Evolutionary conservation across 30 jellyfish, hydroid and myxozoan species (phyloP), one percentile per base, ranked within the genome.

Genomic region (Mastigias papua): DNA sequence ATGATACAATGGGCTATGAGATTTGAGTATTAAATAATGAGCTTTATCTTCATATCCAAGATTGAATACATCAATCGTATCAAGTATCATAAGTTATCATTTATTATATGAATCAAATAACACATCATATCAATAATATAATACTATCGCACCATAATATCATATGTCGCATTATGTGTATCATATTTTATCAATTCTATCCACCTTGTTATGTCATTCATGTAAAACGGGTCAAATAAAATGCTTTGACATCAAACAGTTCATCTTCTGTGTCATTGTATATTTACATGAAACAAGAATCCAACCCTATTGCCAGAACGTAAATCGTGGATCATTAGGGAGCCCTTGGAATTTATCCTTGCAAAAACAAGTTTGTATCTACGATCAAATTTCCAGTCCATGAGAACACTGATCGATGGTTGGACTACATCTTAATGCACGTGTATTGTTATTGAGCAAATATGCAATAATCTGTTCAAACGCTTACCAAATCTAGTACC

Each of bases 291-390:
- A 63, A 63, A 34, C 74, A 63, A 34, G 74, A 63, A 63, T 63
- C 74, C 42, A 23, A 63, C 35, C 23, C 23, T 5, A 26, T 8
- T 63, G 42, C 74, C 19, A 1, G 20, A 63, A 63, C 32, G 20
- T 33, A 72, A 72, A 72, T 21, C 3, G 25, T 34, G 48, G 67
- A 32, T 72, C 69, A 48, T 72, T 34, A 72, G 83, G 63, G 6
- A 34, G 42, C 83, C 83, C 37, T 23, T 15, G 69, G 34, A 23
- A 27, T 34, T 72, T 46, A 72, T 72, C 83, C 83, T 72, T 72
- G 63, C 42, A 72, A 72, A 72, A 72, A 72, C 83, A 72, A 34
- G 69, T 7, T 42, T 10, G 83, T 34, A 31, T 26, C 42, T 20
- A 19, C 20, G 63, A 34, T 72, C 83, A 69, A 20, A 72, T 72